Evolutionary conservation across 2,797 vertebrate genomes (phyloP).

Genomic region (Synaphobranchus kaupii): DNA sequence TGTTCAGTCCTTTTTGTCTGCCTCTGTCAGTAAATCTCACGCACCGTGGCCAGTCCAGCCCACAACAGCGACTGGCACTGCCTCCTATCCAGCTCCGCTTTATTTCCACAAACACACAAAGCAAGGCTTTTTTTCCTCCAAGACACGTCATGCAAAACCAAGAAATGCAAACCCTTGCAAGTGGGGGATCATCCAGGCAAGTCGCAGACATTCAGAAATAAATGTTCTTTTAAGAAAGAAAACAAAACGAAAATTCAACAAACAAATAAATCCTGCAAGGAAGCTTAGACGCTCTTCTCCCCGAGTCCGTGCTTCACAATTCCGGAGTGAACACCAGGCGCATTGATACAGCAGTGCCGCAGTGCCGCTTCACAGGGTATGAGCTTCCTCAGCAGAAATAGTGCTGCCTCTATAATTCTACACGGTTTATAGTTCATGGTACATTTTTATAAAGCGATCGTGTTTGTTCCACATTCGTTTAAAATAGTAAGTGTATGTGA

Average conservation of each 20-base stretch:
- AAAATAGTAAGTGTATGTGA: background rate
- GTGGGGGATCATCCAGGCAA: slow-evolving; percentile 71
- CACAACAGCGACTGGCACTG: slow-evolving; percentile 72
- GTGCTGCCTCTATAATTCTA: slow-evolving; percentile 60
- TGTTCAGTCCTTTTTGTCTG: slow-evolving; percentile 70
- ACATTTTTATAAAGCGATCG: background rate
- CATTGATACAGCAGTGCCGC: slow-evolving; percentile 80
- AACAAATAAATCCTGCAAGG: slow-evolving; percentile 72
- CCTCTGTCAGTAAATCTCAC: slow-evolving; percentile 71
- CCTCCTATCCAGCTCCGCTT: slow-evolving; percentile 70
- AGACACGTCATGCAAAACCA: slow-evolving; percentile 80
- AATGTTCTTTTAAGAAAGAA: slow-evolving; percentile 50
- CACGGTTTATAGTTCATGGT: slow-evolving; percentile 1
- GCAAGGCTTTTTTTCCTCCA: slow-evolving; percentile 70
- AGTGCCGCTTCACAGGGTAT: slow-evolving; percentile 81
- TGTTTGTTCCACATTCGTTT: background rate
- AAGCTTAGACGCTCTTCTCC: slow-evolving; percentile 65
- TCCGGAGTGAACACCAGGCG: slow-evolving; percentile 75
- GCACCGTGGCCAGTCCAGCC: slow-evolving; percentile 72
- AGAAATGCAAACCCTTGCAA: slow-evolving; percentile 81
- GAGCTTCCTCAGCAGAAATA: slow-evolving; percentile 77
- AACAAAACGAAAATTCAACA: slow-evolving; percentile 65
- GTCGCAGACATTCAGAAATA: slow-evolving; percentile 72
- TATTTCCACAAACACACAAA: slow-evolving; percentile 76
- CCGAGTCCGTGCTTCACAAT: slow-evolving; percentile 74